Conservation (phyloP, 2,888 invertebrate species). For the Drosophila recens region DNA sequence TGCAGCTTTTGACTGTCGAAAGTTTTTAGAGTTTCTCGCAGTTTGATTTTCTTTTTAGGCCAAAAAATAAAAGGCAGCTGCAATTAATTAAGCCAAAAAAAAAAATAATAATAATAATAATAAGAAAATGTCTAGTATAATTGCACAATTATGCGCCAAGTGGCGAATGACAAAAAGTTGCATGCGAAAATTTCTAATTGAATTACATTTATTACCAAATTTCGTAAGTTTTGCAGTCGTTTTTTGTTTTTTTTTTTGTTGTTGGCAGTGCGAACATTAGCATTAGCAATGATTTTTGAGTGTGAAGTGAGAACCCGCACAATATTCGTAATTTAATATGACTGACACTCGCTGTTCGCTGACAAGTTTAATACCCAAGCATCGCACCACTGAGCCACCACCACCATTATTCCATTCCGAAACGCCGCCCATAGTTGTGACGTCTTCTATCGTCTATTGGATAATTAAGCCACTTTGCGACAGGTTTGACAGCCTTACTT, state of each 20-base stretch:
- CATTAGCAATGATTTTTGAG: conserved; percentile 13
- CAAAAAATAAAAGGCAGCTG: conserved; percentile 44
- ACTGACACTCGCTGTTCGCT: conserved; percentile 65
- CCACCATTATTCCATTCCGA: not conserved
- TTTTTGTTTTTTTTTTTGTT: not conserved
- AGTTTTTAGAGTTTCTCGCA: conserved; percentile 57
- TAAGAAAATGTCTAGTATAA: conserved; percentile 45
- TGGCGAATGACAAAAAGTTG: conserved; percentile 33
- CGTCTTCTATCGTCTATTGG: conserved; percentile 76
- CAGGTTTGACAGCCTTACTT: conserved; percentile 78
- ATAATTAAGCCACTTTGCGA: conserved; percentile 80
- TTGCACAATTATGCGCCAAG: conserved; percentile 60
- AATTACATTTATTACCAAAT: conserved; percentile 50
- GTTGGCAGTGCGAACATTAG: not conserved
- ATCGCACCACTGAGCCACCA: not conserved
- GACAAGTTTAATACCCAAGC: conserved; percentile 65
- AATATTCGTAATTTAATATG: conserved; percentile 67
- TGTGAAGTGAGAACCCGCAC: not conserved
- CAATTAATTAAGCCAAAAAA: conserved; percentile 59
- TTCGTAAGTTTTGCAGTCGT: conserved; percentile 8
- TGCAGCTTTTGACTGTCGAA: conserved; percentile 64
- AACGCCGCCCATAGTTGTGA: conserved; percentile 11
- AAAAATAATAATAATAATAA: conserved; percentile 1
- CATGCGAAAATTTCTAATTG: conserved; percentile 35
- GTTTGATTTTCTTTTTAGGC: conserved; percentile 61